Conservation (phyloP, 2,888 invertebrate genomes). For the Patella ulyssiponensis region DNA sequence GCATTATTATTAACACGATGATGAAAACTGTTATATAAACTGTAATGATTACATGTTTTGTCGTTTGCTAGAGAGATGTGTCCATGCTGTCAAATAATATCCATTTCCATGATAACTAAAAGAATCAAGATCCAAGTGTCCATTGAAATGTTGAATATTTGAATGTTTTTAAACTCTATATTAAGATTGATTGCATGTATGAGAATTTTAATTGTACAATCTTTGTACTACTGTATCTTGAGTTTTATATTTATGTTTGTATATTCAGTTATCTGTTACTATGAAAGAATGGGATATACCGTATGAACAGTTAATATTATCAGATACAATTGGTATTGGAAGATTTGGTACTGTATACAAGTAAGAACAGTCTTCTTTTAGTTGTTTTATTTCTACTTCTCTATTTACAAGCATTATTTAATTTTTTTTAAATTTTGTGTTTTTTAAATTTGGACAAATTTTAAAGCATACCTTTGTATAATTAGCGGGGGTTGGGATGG, state of each 20-base stretch:
- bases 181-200: too few relatives aligned
- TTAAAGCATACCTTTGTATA: too few relatives aligned
- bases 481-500: too few relatives aligned
- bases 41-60: background rate
- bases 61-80: too few relatives aligned
- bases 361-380: constrained; percentile 51
- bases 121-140: background rate
- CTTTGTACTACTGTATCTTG: too few relatives aligned
- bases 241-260: background rate
- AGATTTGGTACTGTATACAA: constrained; percentile 92
- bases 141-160: background rate
- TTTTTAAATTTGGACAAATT: too few relatives aligned
- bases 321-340: constrained; percentile 90
- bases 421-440: background rate
- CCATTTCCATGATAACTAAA: background rate
- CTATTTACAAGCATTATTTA: background rate
- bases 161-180: background rate
- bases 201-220: too few relatives aligned
- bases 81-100: too few relatives aligned
- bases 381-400: background rate
- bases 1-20: too few relatives aligned
- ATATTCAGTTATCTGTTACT: constrained; percentile 64
- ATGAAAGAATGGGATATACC: constrained; percentile 95
- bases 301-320: constrained; percentile 91
- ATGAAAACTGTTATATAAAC: too few relatives aligned